A percentile compares a stretch with the other conserved stretches of the same genome.
Conservation (phyloP, 2,113 vertebrate species). For the Myanophis thanlyinensis region DNA sequence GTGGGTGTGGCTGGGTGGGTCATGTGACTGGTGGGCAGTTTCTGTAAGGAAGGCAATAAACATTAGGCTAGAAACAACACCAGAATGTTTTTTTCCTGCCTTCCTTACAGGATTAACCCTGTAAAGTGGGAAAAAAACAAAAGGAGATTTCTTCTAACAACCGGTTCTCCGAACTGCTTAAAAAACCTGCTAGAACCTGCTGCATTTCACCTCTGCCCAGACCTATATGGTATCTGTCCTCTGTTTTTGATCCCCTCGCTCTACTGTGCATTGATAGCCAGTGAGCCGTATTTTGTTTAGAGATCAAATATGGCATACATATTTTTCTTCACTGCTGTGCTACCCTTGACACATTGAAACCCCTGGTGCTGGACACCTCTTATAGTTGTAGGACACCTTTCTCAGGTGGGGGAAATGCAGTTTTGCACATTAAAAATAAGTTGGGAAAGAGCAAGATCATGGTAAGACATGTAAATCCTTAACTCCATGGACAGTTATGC, state of each 20-base stretch:
- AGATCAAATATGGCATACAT: neutral
- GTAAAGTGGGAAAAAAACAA: no score
- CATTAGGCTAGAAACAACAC: no score
- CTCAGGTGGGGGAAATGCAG: slow-evolving; percentile 34
- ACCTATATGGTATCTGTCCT: neutral
- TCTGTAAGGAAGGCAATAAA: no score
- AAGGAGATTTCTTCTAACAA: no score
- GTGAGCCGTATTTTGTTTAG: neutral
- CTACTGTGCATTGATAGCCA: neutral
- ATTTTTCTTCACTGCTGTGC: slow-evolving; percentile 47
- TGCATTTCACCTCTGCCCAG: no score
- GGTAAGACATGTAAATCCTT: slow-evolving; percentile 7
- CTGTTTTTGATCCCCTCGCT: neutral
- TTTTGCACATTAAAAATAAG: slow-evolving; percentile 6
- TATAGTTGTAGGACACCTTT: slow-evolving; percentile 20
- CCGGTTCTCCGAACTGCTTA: no score
- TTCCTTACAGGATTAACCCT: no score
- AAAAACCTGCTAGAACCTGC: no score
- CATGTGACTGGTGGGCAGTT: no score
- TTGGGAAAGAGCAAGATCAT: slow-evolving; percentile 21
- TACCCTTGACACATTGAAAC: slow-evolving; percentile 46
- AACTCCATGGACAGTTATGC: neutral
- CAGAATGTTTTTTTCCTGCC: no score
- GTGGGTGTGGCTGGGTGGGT: no score
- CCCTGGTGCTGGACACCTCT: slow-evolving; percentile 61